These are phyloP conservation scores for Archips xylosteana DNA, from an alignment of 2,888 invertebrate genomes.

Conservation along the genomic window DNA sequence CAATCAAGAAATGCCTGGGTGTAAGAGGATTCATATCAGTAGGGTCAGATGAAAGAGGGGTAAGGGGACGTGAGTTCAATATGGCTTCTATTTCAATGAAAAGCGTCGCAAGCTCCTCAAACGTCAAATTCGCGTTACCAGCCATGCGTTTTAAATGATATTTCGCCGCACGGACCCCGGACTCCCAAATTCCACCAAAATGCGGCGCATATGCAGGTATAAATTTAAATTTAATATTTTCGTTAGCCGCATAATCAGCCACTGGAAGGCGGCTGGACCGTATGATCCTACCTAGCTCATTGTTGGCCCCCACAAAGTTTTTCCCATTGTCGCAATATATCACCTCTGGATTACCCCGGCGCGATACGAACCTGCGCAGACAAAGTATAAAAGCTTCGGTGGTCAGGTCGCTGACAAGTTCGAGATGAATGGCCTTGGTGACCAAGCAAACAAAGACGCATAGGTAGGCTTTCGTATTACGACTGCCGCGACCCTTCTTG, in stretches of 20 bases:
- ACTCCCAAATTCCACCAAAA: conserved; percentile 21
- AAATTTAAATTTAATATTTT: conserved; percentile 8
- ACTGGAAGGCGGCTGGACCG: conserved; percentile 20
- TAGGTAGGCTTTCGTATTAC: conserved; percentile 14
- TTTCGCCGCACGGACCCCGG: conserved; percentile 5
- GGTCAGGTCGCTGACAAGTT: conserved; percentile 6
- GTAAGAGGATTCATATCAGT: conserved; percentile 13
- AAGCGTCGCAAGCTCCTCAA: conserved; percentile 17
- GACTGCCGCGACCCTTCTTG: conserved; percentile 20
- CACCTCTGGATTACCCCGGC: conserved; percentile 11
- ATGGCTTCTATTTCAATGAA: conserved; percentile 17
- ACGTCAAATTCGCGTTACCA: conserved; percentile 8
- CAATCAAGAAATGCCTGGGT: conserved; percentile 11
- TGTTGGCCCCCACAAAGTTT: conserved; percentile 5
- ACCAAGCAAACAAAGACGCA: conserved; percentile 14
- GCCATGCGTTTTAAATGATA: conserved; percentile 16
- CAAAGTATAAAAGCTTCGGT: conserved; percentile 19
- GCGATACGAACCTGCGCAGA: conserved; percentile 17
- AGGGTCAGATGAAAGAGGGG: conserved; percentile 16
- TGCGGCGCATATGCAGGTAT: conserved; percentile 12
- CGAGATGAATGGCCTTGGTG: conserved; percentile 10
- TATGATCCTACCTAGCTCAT: conserved; percentile 24
- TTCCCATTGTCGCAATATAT: conserved; percentile 15
- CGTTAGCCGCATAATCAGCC: neutral
- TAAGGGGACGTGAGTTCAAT: neutral